Base-by-base conservation (phyloP, 37 sponge, comb jelly and placozoan species). In the Halisarca cf. caerulea region DNA sequence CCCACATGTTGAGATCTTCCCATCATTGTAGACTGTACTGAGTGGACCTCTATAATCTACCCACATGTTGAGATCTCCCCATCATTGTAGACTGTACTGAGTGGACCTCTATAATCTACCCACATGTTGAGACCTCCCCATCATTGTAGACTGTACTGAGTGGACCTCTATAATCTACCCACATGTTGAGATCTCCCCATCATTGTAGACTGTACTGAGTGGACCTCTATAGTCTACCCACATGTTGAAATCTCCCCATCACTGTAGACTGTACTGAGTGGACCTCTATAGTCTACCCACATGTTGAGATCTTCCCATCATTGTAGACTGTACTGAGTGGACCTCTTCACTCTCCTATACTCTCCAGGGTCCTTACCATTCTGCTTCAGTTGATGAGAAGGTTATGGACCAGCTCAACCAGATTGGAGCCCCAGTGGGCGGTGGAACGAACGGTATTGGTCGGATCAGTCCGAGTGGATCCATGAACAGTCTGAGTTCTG, bases 391-490 rank as follows among this genome's bases (percentile, higher is more conserved):
- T 41, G 77, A 74, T 41, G 77, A 74, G 21, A 44, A 41, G 2
- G 20, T 74, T 2, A 74, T 74, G 77, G 77, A 74, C 18, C 42
- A 44, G 77, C 25, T 74, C 44, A 74, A 74, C 69, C 69, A 68
- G 64, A 34, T 68, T 3, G 51, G 51, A 11, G 4, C 32, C 32
- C 35, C 35, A 18, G 2, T 0, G 33, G 35, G 69, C 35, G 51
- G 51, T 11, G 9, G 6, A 6, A 11, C 51, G 51, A 47, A 47
- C 11, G 69, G 69, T 8, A 7, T 34, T 3, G 77, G 77, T 2
- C 43, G 77, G 0, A 6, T 74, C 77, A 74, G 77, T 39, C 77
- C 77, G 2, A 44, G 45, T 23, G 77, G 45, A 15, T 74, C 77
- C 77, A 74, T 44, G 9, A 40, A 37, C 45, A 74, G 77, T 37